Base-by-base conservation (phyloP, 2,888 invertebrate species). In the Laothoe populi region DNA sequence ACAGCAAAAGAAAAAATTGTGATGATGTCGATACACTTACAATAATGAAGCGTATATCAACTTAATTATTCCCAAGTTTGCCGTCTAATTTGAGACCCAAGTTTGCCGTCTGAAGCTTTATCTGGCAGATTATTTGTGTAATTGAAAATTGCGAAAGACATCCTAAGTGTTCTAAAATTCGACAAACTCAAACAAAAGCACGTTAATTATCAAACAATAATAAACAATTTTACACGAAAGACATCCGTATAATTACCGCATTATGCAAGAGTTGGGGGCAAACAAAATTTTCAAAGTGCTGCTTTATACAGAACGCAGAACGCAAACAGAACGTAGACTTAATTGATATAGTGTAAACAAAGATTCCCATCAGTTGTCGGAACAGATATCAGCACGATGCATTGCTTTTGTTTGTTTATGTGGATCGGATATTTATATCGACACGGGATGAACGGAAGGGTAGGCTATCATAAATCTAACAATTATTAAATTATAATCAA, bases 261-360 rank as follows among this genome's bases (percentile, higher is more conserved):
- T 53, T 62, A 66, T 59, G 61, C 62, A 58, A 69, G 65, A 69
- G 68, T 67, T 69, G 62, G 70, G 73, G 69, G 81, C 78, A 88
- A 89, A 88, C 85, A 86, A 80, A 82, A 82, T 82, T 81, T 80
- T 75, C 77, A 80, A 86, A 87, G 84, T 84, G 81, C 83, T 84
- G 81, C 78, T 79, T 81, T 81, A 78, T 83, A 78, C 78, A 66
- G 73, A 75, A 74, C 75, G 73, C 72, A 72, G 71, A 79, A 74
- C 66, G 82, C 82, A 89, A 88, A 89, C 87, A 89, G 82, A 86
- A 87, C 86, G 84, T 84, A 87, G 86, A 86, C 88, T 91, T 90
- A 90, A 91, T 90, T 90, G 88, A 88, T 85, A 88, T 87, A 84
- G 86, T 82, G 84, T 81, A 89, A 92, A 91, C 88, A 90, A 87